Conservation (phyloP, 1,140 invertebrate genomes). For the Tachypleus tridentatus region DNA sequence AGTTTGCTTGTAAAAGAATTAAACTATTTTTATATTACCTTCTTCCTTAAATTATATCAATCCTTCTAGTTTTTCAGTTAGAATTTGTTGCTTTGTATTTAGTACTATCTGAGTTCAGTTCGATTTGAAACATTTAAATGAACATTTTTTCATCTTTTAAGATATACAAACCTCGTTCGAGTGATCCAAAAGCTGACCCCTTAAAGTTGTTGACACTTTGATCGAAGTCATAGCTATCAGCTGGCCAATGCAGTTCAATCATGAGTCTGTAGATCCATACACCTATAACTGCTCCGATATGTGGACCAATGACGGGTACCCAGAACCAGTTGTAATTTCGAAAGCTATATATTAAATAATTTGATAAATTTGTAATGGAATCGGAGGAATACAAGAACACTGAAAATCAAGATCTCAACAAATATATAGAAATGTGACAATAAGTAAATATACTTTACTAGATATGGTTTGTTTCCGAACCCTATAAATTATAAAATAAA, state of each 20-base stretch:
- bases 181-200: too few species aligned
- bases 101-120: too few species aligned
- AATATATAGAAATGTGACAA: not conserved
- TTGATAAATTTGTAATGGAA: slow-evolving; percentile 1
- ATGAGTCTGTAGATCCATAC: slow-evolving; percentile 42
- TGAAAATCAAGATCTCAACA: not conserved
- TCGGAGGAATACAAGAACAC: slow-evolving; percentile 7
- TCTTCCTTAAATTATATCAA: too few species aligned
- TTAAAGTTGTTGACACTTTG: too few species aligned
- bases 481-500: not conserved
- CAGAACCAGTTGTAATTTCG: slow-evolving; percentile 40
- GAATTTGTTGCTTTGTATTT: too few species aligned
- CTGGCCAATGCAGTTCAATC: slow-evolving; percentile 46
- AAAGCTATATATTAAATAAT: slow-evolving; percentile 29
- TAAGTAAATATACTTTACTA: not conserved
- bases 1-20: too few species aligned
- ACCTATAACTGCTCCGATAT: slow-evolving; percentile 43
- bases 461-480: slow-evolving; percentile 1
- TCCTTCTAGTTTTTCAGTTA: too few species aligned
- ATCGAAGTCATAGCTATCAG: slow-evolving; percentile 6
- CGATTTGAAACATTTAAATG: too few species aligned
- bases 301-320: slow-evolving; percentile 45
- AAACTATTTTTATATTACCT: too few species aligned
- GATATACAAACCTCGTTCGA: too few species aligned
- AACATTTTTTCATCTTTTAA: too few species aligned